These are phyloP conservation scores for Arizona elegans DNA, from an alignment of 2,113 vertebrate genomes.

Conservation along the genomic window DNA sequence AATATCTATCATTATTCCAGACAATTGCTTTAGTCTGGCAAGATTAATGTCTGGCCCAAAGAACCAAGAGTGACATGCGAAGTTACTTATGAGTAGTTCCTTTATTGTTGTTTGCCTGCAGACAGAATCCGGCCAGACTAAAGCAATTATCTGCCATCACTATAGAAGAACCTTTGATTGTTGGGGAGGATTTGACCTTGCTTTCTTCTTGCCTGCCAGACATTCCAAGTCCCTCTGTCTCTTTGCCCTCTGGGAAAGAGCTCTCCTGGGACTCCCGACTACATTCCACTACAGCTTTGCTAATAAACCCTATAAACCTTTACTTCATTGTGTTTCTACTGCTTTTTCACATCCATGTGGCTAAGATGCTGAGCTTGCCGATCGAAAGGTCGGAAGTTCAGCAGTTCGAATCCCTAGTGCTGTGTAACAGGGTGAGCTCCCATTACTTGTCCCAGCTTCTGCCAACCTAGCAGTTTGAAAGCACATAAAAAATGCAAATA, in stretches of 20 bases:
- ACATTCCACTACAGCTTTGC: not conserved
- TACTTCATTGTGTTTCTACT: not conserved
- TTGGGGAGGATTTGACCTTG: not conserved
- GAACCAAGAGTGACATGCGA: not conserved
- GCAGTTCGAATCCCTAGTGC: too few relatives aligned
- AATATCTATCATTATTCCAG: not conserved
- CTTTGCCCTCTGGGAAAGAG: not conserved
- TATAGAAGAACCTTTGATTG: not conserved
- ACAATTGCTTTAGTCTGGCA: not conserved
- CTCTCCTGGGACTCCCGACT: not conserved
- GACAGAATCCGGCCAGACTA: not conserved
- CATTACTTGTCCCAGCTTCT: too few relatives aligned
- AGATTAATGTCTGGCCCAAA: not conserved
- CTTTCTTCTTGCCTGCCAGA: not conserved
- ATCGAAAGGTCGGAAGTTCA: too few relatives aligned
- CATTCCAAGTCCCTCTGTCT: not conserved
- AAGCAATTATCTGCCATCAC: not conserved
- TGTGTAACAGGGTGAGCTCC: too few relatives aligned
- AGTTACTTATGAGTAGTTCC: not conserved
- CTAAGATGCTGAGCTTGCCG: too few relatives aligned
- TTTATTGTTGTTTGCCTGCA: not conserved
- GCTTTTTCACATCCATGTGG: not conserved
- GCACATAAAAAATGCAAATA: too few relatives aligned
- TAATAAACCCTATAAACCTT: not conserved
- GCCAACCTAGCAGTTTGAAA: too few relatives aligned